A percentile compares a stretch with the other conserved stretches of the same genome.
Evolutionary conservation across 2,797 vertebrate species (phyloP).

Genomic region (Anisognathus igniventris): DNA sequence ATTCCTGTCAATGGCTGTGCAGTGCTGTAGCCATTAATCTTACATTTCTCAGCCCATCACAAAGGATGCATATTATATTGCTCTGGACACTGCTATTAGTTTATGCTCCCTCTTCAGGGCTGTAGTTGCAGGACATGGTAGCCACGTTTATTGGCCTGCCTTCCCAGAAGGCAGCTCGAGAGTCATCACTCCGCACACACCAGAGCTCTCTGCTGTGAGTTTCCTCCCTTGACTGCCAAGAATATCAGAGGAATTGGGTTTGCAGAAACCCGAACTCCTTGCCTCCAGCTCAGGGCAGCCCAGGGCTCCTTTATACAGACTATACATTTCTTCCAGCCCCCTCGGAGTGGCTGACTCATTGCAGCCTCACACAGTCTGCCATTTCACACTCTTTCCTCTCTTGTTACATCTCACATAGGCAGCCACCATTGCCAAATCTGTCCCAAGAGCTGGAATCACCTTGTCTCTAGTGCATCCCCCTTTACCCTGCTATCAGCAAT

Average conservation of each 20-base stretch:
- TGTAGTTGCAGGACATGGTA: neutral
- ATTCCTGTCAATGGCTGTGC: neutral
- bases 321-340: conserved; percentile 36
- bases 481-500: neutral
- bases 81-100: neutral
- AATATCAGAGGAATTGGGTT: conserved; percentile 48
- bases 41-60: neutral
- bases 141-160: neutral
- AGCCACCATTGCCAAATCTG: neutral
- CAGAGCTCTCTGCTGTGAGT: conserved; percentile 6
- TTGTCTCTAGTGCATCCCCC: neutral
- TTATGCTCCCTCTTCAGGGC: conserved; percentile 15
- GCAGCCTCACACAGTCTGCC: neutral
- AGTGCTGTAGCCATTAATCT: neutral
- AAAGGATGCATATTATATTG: neutral
- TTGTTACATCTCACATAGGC: neutral
- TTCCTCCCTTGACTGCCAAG: conserved; percentile 44
- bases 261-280: conserved; percentile 1
- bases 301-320: neutral
- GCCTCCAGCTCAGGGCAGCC: neutral
- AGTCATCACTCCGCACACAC: conserved; percentile 44
- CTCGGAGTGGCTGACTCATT: neutral
- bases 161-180: conserved; percentile 8
- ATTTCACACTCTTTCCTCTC: neutral
- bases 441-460: neutral